Evolutionary conservation across 2,888 invertebrate species (phyloP), one percentile per base, ranked within the genome.

Genomic region (Lepidocyrtoides sp.): DNA sequence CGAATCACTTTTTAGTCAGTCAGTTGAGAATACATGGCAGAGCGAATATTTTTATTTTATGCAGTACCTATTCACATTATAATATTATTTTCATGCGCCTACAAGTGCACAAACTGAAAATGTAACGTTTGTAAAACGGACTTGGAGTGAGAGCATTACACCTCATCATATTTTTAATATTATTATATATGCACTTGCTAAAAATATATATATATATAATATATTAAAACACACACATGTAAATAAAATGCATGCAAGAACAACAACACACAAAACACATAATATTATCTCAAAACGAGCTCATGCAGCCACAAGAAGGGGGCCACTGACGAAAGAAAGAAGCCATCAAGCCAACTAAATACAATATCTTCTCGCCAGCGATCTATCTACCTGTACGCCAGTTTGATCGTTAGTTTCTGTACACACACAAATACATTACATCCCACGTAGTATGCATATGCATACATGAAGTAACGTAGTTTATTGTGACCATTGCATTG

Each of bases 261-360:
- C 66, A 41, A 69, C 36, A 69, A 69, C 20, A 36, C 23, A 23
- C 23, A 72, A n/a, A n/a, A 5, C 77, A 77, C 0, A 23, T 29
- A 72, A 82, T 79, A 0, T 51, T 77, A 84, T 91, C 86, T 81
- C 60, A 66, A 91, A 91, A 91, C 72, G 86, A 91, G 91, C 81
- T 66, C 82, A 44, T n/a, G 12, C 82, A 91, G 85, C 91, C 91
- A 81, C 91, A 81, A 91, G 86, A 91, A 91, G 91, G 91, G 91
- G 91, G 91, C 91, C 91, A 91, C 91, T 86, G 79, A 86, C 86
- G 85, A 86, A 90, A 90, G 72, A 91, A 83, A 75, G 89, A 89
- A 90, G 90, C 87, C 81, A 89, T 54, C 81, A 88, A 88, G 82
- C 84, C 85, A 79, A 72, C 77, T 66, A 83, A 57, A 60, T 75